Base-by-base conservation (phyloP, 1,140 invertebrate species). In the Aphidius ervi region DNA sequence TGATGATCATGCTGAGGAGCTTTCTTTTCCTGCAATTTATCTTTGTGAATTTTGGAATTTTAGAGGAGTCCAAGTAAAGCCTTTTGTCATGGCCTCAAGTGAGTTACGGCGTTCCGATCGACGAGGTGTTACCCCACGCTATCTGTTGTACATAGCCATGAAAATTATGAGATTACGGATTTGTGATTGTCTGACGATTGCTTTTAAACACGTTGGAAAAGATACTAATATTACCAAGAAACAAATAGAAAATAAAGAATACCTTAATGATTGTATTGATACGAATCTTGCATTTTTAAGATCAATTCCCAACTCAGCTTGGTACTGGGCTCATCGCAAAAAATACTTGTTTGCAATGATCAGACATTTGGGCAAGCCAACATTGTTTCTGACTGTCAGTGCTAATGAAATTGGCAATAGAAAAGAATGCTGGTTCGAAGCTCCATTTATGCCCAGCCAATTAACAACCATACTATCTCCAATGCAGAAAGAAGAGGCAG, bases 341-440 rank as follows among this genome's bases (percentile, higher is more conserved):
- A 70, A 64, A 64, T 74, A 78, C 63, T 62, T 79, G 8, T 77
- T 79, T 60, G 70, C 68, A 6, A 73, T 70, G 66, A 66, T 71
- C 23, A 37, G 69, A 47, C 70, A 73, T 58, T 57, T 68, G 6
- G 71, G 70, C 23, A 67, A 68, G 61, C 70, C 70, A 43, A 71
- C 68, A 16, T 39, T 66, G 16, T 73, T 73, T 64, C 20, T 73
- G 1, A 70, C 67, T 47, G n/a, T 70, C 0, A 68, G 66, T 58
- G 68, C 67, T 39, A 67, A 66, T 61, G 66, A 70, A 74, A 74
- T 69, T 3, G 68, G 67, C n/a, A n/a, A n/a, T n/a, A n/a, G n/a
- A n/a, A n/a, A n/a, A n/a, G n/a, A n/a, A n/a, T n/a, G n/a, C n/a
- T n/a, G n/a, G n/a, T n/a, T n/a, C n/a, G n/a, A n/a, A n/a, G n/a